Evolutionary conservation across 2,888 invertebrate species (phyloP).

Genomic region (Parascotia fuliginaria): DNA sequence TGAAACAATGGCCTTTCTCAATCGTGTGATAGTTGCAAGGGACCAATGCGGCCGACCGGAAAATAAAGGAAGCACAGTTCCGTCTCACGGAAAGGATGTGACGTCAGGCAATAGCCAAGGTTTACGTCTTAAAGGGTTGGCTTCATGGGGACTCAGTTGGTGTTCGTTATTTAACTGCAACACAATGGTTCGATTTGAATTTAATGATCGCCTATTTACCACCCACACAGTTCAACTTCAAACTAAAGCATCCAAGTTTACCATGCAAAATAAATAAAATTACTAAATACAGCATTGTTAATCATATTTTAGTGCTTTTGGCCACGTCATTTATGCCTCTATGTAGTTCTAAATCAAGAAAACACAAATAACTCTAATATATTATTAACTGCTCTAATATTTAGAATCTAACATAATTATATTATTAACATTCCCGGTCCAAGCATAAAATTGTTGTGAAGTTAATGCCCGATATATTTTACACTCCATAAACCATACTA

Average conservation of each 20-base stretch:
- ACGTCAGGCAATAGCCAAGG: constrained; percentile 47
- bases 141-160: constrained; percentile 22
- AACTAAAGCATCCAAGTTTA: no score
- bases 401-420: no score
- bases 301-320: no score
- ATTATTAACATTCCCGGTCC: constrained; percentile 4
- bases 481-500: constrained; percentile 11
- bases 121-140: constrained; percentile 33
- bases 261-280: no score
- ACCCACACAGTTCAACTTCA: background rate
- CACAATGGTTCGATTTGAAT: background rate
- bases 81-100: constrained; percentile 57
- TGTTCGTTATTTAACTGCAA: background rate
- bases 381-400: no score
- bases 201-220: background rate
- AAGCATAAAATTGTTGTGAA: constrained; percentile 6
- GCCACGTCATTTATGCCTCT: no score
- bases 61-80: constrained; percentile 74
- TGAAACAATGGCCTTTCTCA: constrained; percentile 59
- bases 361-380: no score
- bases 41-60: constrained; percentile 62
- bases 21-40: constrained; percentile 52
- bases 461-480: constrained; percentile 9
- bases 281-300: no score
- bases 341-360: no score